Percentiles rank a stretch among this genome's conserved stretches.
Evolutionary conservation across 2,797 vertebrate species (phyloP).

Genomic region (Thunnus albacares): DNA sequence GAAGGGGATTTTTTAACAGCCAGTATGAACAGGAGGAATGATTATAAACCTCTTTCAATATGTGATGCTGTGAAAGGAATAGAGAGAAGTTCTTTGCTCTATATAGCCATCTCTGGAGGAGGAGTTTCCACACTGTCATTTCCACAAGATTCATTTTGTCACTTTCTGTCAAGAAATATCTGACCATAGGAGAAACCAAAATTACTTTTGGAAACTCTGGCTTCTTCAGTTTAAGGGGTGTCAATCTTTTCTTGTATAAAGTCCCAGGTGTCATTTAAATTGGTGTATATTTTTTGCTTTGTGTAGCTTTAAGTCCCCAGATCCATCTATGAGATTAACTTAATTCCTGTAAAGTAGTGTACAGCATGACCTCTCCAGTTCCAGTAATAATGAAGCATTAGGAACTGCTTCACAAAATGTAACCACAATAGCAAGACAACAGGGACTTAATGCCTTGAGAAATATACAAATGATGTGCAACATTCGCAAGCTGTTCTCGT

Average conservation of each 20-base stretch:
- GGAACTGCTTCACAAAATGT: slow-evolving; percentile 9
- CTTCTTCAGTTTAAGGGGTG: neutral
- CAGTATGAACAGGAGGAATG: too few species aligned
- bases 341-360: slow-evolving; percentile 8
- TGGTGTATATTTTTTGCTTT: neutral
- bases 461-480: slow-evolving; percentile 50
- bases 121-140: neutral
- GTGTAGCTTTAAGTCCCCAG: slow-evolving; percentile 16
- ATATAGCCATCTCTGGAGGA: too few species aligned
- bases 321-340: slow-evolving; percentile 15
- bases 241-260: neutral
- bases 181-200: neutral
- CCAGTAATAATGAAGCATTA: slow-evolving; percentile 16
- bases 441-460: slow-evolving; percentile 37
- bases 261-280: slow-evolving; percentile 4
- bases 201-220: neutral
- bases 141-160: neutral
- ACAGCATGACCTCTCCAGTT: neutral
- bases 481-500: slow-evolving; percentile 33
- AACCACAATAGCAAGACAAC: slow-evolving; percentile 35
- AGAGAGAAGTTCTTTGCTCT: too few species aligned
- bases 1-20: too few species aligned
- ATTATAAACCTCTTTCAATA: too few species aligned
- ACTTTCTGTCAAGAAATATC: neutral
- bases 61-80: too few species aligned